Conservation (phyloP, 2,113 vertebrate species). For the Petrocephalus zakoni region DNA sequence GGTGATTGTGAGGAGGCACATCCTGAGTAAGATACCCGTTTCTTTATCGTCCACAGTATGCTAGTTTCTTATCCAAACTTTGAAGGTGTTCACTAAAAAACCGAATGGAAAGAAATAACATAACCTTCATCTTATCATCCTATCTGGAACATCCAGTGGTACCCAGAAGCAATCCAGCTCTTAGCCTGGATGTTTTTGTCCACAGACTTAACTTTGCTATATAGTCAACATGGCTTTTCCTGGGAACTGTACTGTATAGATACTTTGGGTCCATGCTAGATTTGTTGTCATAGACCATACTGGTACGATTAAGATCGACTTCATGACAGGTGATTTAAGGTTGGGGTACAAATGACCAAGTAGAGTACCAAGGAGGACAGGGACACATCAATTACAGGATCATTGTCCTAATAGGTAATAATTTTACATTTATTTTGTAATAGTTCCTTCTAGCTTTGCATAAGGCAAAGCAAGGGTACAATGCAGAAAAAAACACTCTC, state of each 20-base stretch:
- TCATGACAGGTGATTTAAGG: constrained; percentile 11
- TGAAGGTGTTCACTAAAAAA: background rate
- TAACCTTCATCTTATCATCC: background rate
- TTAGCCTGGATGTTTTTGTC: background rate
- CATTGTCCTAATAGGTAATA: background rate
- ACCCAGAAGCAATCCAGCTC: background rate
- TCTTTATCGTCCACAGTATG: background rate
- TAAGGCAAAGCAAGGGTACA: background rate
- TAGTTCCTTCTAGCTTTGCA: background rate
- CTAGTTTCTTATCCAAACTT: background rate
- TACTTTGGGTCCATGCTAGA: background rate
- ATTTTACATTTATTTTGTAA: background rate
- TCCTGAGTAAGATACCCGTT: background rate
- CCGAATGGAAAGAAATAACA: background rate
- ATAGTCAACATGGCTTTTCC: background rate
- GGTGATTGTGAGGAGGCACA: background rate
- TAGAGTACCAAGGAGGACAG: background rate
- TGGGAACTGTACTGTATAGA: background rate
- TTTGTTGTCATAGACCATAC: background rate
- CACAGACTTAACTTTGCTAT: background rate
- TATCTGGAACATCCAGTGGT: background rate
- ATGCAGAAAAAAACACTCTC: background rate
- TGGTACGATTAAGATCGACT: background rate
- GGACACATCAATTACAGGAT: constrained; percentile 6
- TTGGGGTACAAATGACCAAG: background rate